Evolutionary conservation across 2,113 vertebrate species (phyloP).

Genomic region (Esox niger): DNA sequence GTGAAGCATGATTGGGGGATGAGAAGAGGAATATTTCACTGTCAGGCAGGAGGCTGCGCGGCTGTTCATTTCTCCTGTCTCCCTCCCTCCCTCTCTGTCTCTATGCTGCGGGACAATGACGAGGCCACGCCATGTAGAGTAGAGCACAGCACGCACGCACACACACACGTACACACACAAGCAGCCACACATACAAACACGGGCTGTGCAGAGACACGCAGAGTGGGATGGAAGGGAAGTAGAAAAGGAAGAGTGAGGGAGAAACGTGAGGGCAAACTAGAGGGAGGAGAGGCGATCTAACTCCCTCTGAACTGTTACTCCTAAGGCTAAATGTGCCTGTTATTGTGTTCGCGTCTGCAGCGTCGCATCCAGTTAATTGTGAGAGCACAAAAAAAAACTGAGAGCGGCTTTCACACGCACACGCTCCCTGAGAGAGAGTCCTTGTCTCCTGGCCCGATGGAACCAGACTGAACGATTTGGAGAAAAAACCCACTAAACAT

Average conservation of each 20-base stretch:
- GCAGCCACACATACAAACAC: constrained; percentile 3
- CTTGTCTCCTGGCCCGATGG: no score
- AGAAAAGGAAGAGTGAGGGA: neutral
- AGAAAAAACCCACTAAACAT: no score
- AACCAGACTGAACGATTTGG: no score
- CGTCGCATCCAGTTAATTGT: constrained; percentile 63
- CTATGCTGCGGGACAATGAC: constrained; percentile 82
- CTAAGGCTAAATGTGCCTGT: constrained; percentile 60
- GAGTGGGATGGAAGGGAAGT: neutral
- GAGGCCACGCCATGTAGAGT: constrained; percentile 82
- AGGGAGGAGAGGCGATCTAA: neutral
- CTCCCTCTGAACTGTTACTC: constrained; percentile 21
- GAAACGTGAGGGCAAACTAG: neutral
- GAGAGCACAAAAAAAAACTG: no score
- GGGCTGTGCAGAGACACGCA: neutral
- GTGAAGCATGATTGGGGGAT: constrained; percentile 86
- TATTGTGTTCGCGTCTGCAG: constrained; percentile 55
- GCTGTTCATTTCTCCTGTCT: constrained; percentile 83
- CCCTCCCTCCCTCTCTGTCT: neutral
- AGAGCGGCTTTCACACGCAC: no score
- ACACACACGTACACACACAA: constrained; percentile 28
- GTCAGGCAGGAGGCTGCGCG: constrained; percentile 79
- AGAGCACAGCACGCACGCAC: constrained; percentile 35
- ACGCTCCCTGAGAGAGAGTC: no score
- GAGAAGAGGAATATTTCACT: constrained; percentile 96